Evolutionary conservation across 2,797 vertebrate genomes (phyloP).

Genomic region (Poeciliopsis gracilis): DNA sequence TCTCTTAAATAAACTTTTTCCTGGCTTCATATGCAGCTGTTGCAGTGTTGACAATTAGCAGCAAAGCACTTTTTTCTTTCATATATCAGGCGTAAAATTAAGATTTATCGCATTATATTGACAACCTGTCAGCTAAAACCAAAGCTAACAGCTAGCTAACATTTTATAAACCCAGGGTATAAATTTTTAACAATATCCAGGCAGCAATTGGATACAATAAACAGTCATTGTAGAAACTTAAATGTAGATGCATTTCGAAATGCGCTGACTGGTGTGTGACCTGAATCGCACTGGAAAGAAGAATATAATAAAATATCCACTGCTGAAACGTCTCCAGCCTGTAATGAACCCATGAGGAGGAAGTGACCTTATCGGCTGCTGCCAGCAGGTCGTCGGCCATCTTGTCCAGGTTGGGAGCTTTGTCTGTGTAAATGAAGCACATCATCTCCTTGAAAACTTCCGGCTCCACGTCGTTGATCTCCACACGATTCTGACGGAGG

Average conservation of each 20-base stretch:
- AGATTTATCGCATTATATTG: no score
- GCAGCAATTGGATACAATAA: not conserved
- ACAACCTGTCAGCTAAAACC: no score
- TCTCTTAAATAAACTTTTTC: no score
- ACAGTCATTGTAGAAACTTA: not conserved
- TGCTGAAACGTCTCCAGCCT: not conserved
- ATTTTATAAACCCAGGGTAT: no score
- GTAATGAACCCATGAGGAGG: not conserved
- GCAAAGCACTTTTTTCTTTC: no score
- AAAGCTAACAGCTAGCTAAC: no score
- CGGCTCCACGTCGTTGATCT: slow-evolving; percentile 98
- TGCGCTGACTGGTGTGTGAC: not conserved
- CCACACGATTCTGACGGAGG: slow-evolving; percentile 91
- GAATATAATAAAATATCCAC: not conserved
- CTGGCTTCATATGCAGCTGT: no score
- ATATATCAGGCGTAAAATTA: no score
- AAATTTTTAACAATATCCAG: no score
- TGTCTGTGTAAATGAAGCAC: slow-evolving; percentile 99
- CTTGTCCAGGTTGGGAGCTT: slow-evolving; percentile 97
- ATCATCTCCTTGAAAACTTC: slow-evolving; percentile 99
- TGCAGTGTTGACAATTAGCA: no score
- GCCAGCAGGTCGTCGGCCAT: slow-evolving; percentile 98
- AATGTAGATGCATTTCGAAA: not conserved
- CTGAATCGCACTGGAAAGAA: not conserved
- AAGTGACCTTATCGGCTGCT: slow-evolving; percentile 91